Evolutionary conservation across 2,797 vertebrate genomes (phyloP), one percentile per base, ranked within the genome.

Genomic region (Periophthalmus magnuspinnatus): DNA sequence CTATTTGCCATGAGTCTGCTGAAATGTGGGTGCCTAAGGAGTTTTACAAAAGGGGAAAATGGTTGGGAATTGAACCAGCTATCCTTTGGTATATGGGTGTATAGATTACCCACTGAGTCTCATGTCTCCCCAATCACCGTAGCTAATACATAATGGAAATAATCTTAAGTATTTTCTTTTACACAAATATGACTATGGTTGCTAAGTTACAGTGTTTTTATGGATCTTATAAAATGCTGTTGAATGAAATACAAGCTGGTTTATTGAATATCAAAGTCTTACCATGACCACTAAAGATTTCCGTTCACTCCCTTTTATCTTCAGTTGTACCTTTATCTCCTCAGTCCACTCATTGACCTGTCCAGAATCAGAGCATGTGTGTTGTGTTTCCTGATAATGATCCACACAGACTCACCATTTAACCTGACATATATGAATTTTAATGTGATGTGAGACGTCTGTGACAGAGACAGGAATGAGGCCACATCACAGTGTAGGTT

Each of bases 351-450:
- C 32, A 19, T n/a, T 2, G 57, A 59, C 24, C 16, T 3, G 28
- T n/a, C 19, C 32, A 19, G 57, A 34, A 6, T 28, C 54, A 24
- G 24, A 57, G 11, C 5, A 8, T 10, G 3, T 60, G 9, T 28
- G 4, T 16, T 5, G 6, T 5, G 32, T 56, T 14, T 21, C 59
- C 36, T 14, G 59, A 41, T 41, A 41, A 38, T 61, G 58, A 60
- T 8, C 24, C 56, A 22, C 5, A 22, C 28, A 58, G 33, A 36
- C 32, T 33, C 58, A 16, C 19, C 17, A 32, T 60, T 61, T 9
- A 36, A 61, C 19, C 41, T 61, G 59, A 61, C 36, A 22, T 61
- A 61, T 61, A 61, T 61, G n/a, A 61, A 41, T 61, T 61, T 61
- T 41, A 61, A 61, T 61, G 59, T 5, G 33, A 60, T 11, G 32